These are phyloP conservation scores for Halcyon malimbica DNA, from an alignment of 2,113 vertebrate species.

Conservation along the genomic window DNA sequence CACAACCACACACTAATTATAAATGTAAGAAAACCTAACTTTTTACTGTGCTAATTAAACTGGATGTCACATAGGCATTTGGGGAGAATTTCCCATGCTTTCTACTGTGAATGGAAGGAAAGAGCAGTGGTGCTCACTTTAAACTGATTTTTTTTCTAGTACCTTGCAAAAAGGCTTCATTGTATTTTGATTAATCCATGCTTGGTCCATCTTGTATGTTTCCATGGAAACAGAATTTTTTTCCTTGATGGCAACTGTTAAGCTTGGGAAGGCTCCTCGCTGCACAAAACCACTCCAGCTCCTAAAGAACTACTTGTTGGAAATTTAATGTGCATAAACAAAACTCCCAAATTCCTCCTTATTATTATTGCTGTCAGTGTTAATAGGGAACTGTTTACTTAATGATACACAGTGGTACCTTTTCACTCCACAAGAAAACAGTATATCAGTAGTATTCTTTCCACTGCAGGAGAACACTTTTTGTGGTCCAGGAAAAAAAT, in stretches of 20 bases:
- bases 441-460: background rate
- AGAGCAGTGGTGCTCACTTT: slow-evolving; percentile 56
- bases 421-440: slow-evolving; percentile 15
- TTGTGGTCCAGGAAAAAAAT: background rate
- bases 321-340: slow-evolving; percentile 74
- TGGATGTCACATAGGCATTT: slow-evolving; percentile 25
- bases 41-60: slow-evolving; percentile 40
- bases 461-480: background rate
- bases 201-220: slow-evolving; percentile 80
- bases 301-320: slow-evolving; percentile 65
- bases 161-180: slow-evolving; percentile 79
- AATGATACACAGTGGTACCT: slow-evolving; percentile 58
- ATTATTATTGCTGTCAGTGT: slow-evolving; percentile 44
- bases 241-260: slow-evolving; percentile 75
- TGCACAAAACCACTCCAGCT: slow-evolving; percentile 59
- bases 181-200: slow-evolving; percentile 84
- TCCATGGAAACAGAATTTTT: slow-evolving; percentile 80
- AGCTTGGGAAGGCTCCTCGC: slow-evolving; percentile 66
- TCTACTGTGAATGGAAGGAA: slow-evolving; percentile 61
- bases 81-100: slow-evolving; percentile 68
- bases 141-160: slow-evolving; percentile 66
- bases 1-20: slow-evolving; percentile 20
- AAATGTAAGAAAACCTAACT: slow-evolving; percentile 31
- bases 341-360: slow-evolving; percentile 59
- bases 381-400: slow-evolving; percentile 66